A percentile compares a stretch with the other conserved stretches of the same genome.
phyloP scores from a whole-genome alignment of 2,888 invertebrate genomes.

The Heteromurus nitidus region DNA sequence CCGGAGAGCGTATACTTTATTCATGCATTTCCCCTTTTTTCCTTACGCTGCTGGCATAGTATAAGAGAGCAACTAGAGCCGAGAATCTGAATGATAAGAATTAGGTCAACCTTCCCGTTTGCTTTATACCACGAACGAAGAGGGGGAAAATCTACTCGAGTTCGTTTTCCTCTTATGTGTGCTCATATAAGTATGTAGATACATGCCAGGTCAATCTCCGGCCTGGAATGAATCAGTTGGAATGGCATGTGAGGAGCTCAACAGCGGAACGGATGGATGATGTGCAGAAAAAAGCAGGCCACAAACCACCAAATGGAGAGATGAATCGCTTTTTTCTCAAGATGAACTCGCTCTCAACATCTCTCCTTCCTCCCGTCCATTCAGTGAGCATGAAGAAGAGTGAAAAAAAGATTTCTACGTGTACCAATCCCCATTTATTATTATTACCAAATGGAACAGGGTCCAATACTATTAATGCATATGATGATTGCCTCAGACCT shows the following conservation, averaged over 20 bases:
- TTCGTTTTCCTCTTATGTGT: background rate
- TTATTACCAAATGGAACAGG: constrained; percentile 53
- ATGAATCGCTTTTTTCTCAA: background rate
- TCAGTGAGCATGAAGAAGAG: too few species aligned
- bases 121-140: constrained; percentile 5
- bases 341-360: background rate
- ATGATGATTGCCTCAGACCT: constrained; percentile 2
- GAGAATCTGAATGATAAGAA: constrained; percentile 58
- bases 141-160: background rate
- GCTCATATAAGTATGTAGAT: constrained; percentile 11
- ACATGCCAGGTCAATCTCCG: constrained; percentile 66
- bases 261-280: constrained; percentile 49
- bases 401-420: background rate
- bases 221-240: constrained; percentile 61
- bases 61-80: constrained; percentile 33
- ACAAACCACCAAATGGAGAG: constrained; percentile 6
- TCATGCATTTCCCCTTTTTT: background rate
- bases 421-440: background rate
- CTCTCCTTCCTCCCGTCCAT: background rate
- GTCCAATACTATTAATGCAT: constrained; percentile 27
- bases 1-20: background rate
- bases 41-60: too few species aligned
- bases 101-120: constrained; percentile 47
- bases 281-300: constrained; percentile 7
- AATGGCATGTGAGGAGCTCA: constrained; percentile 49